Evolutionary conservation across 2,888 invertebrate species (phyloP), one percentile per base, ranked within the genome.

Genomic region (Chymomyza fuscimana): DNA sequence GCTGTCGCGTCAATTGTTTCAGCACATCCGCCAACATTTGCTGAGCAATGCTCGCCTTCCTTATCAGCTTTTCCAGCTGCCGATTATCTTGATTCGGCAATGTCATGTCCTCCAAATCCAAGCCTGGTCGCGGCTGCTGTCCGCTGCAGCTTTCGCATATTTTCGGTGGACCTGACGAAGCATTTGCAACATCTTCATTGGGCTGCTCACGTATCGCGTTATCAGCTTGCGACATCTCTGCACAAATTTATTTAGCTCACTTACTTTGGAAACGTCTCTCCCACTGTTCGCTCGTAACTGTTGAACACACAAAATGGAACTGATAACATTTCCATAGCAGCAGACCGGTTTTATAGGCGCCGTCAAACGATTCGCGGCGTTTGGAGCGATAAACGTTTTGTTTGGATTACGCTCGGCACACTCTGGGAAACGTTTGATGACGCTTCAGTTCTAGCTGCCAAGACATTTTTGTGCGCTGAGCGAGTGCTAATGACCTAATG

Each of bases 1-100:
- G 58, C 12, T 70, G 69, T 51, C 67, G 69, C 40, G 89, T 80
- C 40, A 46, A 46, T 46, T 46, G 40, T 46, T 46, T 10, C 12
- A 46, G 40, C 40, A 46, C 40, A 46, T 46, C 40, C 12, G 12
- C 12, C 40, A 46, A 46, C 40, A 46, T 46, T 46, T 46, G 40
- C 40, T 46, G 40, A 46, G 40, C 40, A 46, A 46, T 46, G 12
- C 40, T 46, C 40, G 40, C 40, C 12, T 46, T 46, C 40, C 40
- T 46, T 46, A 46, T 46, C 40, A 46, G 40, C 40, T 46, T 46
- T 46, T 46, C 12, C 40, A 46, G 40, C 40, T 46, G 40, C 40
- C 12, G 40, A 46, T 46, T 46, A 2, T 4, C 12, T 12, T 10
- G 40, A 3, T 46, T 10, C 40, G 40, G 12, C 12, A 46, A 46